Evolutionary conservation across 2,113 vertebrate species (phyloP).

Genomic region (Propithecus coquereli): DNA sequence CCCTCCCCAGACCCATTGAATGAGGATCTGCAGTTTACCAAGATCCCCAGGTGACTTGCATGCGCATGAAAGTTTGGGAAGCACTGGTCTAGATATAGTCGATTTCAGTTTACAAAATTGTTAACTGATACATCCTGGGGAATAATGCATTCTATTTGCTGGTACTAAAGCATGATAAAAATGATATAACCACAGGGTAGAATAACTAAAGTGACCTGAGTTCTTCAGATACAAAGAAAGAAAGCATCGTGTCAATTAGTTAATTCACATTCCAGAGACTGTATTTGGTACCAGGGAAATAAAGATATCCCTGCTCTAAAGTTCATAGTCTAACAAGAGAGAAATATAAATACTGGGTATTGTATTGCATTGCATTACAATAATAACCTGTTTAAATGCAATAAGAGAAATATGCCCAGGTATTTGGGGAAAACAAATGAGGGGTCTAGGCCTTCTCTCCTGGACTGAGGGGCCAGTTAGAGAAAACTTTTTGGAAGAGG

Average conservation of each 20-base stretch:
- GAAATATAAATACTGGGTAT: neutral
- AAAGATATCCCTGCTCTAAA: neutral
- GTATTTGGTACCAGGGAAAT: neutral
- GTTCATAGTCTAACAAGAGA: neutral
- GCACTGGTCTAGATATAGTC: too few relatives aligned
- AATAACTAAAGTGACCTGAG: neutral
- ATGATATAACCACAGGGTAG: neutral
- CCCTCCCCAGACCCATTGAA: too few relatives aligned
- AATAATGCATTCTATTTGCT: too few relatives aligned
- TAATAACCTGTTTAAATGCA: neutral
- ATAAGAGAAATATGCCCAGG: neutral
- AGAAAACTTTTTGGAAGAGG: neutral
- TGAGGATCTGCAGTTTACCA: too few relatives aligned
- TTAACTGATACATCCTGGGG: too few relatives aligned
- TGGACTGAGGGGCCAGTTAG: neutral
- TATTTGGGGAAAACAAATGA: neutral
- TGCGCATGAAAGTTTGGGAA: too few relatives aligned
- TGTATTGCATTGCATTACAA: neutral
- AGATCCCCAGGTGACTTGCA: too few relatives aligned
- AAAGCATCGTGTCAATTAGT: neutral
- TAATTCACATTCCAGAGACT: neutral
- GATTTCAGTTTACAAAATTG: too few relatives aligned
- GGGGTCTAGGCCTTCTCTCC: neutral
- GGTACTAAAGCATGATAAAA: neutral
- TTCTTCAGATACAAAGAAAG: conserved; percentile 17